Conservation (phyloP, 1,140 invertebrate genomes). For the Eriocheir sinensis region DNA sequence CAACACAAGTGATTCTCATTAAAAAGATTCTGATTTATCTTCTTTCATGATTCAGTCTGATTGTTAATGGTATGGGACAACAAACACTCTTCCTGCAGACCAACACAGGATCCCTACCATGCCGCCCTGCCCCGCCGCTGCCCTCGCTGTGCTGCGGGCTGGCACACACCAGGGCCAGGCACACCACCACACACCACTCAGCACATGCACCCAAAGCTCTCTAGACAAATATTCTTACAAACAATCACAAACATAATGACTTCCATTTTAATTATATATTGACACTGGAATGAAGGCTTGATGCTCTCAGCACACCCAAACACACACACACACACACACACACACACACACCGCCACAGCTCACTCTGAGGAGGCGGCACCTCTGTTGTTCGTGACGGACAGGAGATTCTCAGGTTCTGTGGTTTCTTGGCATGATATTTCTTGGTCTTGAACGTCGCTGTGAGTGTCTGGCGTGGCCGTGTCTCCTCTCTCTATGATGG, state of each 20-base stretch:
- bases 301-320: not conserved
- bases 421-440: constrained; percentile 58
- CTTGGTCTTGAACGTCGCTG: constrained; percentile 75
- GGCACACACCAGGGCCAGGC: not conserved
- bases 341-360: not conserved
- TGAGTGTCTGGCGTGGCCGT: constrained; percentile 77
- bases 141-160: not conserved
- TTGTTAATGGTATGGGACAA: not conserved
- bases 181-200: not conserved
- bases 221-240: not conserved
- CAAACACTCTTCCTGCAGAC: not conserved
- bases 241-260: not conserved
- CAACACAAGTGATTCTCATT: not conserved
- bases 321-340: not conserved
- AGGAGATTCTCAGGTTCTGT: constrained; percentile 55
- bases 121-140: not conserved
- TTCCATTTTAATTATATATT: not conserved
- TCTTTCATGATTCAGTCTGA: not conserved
- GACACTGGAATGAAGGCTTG: not conserved
- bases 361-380: constrained; percentile 70
- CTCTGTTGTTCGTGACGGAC: not conserved
- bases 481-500: constrained; percentile 77
- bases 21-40: not conserved
- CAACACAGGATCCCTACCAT: not conserved
- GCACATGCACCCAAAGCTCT: not conserved